Conservation (phyloP, 1,140 invertebrate genomes). For the Pentalonia nigronervosa region DNA sequence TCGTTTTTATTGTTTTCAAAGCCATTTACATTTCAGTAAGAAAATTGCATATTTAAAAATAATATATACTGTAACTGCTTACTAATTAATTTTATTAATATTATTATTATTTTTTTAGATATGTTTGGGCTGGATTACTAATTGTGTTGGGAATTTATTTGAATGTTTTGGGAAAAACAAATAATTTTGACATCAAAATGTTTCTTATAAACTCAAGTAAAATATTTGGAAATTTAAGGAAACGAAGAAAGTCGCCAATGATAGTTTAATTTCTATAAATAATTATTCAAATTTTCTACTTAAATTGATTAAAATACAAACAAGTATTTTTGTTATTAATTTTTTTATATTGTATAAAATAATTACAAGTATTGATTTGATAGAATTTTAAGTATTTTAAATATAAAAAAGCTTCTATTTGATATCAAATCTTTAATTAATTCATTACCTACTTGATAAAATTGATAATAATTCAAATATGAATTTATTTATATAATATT, state of each 20-base stretch:
- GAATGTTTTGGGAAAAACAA: conserved; percentile 83
- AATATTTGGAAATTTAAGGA: conserved; percentile 13
- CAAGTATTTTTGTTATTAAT: not conserved
- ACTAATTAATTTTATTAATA: conserved; percentile 56
- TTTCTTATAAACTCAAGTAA: not conserved
- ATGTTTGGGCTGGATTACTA: conserved; percentile 87
- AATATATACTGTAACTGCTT: not conserved
- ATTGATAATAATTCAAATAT: not conserved
- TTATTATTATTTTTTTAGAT: conserved; percentile 69
- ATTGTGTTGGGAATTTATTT: conserved; percentile 90
- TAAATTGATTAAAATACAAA: not conserved
- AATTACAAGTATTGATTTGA: not conserved
- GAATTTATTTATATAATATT: not conserved
- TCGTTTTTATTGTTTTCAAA: conserved; percentile 95
- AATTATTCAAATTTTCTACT: not conserved
- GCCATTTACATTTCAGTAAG: conserved; percentile 92
- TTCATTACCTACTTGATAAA: not conserved
- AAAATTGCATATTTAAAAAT: conserved; percentile 61
- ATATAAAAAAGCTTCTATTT: not conserved
- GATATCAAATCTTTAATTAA: not conserved
- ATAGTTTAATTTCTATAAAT: not conserved
- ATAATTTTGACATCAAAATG: conserved; percentile 34
- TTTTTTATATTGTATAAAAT: not conserved
- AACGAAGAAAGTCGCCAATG: conserved; percentile 47
- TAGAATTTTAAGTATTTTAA: not conserved